Percentiles rank a stretch among this genome's conserved stretches.
Evolutionary conservation across 1,140 invertebrate genomes (phyloP).

Genomic region (Manduca sexta): DNA sequence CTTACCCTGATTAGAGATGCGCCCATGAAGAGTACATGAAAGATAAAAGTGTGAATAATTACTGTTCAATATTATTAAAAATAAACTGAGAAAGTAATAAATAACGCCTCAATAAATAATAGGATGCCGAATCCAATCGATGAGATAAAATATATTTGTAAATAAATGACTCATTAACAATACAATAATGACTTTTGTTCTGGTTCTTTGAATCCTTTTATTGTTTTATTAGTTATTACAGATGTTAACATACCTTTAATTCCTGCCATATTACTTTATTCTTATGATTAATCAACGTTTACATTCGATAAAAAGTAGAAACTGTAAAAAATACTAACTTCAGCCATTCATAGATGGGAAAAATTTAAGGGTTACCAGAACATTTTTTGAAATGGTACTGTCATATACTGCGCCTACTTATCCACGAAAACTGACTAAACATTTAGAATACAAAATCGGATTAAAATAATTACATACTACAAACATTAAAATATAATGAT

Average conservation of each 20-base stretch:
- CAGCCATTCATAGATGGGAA: too few species aligned
- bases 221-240: not conserved
- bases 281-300: not conserved
- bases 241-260: constrained; percentile 40
- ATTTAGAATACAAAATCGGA: too few species aligned
- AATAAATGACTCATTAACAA: constrained; percentile 49
- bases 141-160: constrained; percentile 25
- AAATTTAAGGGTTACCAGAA: too few species aligned
- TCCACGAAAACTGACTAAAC: too few species aligned
- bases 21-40: constrained; percentile 34
- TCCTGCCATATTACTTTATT: constrained; percentile 44
- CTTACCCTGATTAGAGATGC: constrained; percentile 10
- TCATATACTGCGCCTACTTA: too few species aligned
- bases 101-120: too few species aligned
- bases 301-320: constrained; percentile 5
- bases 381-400: too few species aligned
- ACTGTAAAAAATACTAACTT: not conserved
- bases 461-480: too few species aligned
- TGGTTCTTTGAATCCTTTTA: constrained; percentile 1
- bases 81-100: constrained; percentile 1
- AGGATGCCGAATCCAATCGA: too few species aligned
- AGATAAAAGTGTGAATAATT: constrained; percentile 27
- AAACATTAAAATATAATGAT: too few species aligned
- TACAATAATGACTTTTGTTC: constrained; percentile 4
- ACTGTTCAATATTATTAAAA: too few species aligned